Conservation (phyloP, 2,888 invertebrate genomes). For the Beris chalybata region DNA sequence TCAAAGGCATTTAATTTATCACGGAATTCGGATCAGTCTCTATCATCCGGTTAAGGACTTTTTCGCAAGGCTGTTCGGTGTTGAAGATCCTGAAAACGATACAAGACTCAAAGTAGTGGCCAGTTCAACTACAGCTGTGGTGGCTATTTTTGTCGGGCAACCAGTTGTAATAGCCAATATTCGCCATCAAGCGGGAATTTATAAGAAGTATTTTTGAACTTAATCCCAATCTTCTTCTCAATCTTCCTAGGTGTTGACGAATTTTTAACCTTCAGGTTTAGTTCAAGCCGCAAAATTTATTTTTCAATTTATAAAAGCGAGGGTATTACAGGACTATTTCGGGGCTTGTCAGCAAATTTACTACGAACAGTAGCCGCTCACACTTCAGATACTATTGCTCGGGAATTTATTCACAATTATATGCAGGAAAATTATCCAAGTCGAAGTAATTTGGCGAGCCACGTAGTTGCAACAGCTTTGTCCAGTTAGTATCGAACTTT, state of each 20-base stretch:
- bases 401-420: not conserved
- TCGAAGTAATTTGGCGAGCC: not conserved
- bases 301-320: not conserved
- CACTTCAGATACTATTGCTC: not conserved
- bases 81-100: not conserved
- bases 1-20: not conserved
- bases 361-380: not conserved
- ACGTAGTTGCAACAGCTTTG: not conserved
- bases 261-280: too few relatives aligned
- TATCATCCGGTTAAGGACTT: slow-evolving; percentile 1
- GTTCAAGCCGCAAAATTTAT: not conserved
- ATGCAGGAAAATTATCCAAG: not conserved
- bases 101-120: not conserved
- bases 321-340: slow-evolving; percentile 8
- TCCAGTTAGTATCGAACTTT: slow-evolving; percentile 1
- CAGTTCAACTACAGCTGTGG: not conserved
- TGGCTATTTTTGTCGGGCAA: not conserved
- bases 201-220: not conserved
- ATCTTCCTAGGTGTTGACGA: too few relatives aligned
- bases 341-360: slow-evolving; percentile 1
- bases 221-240: too few relatives aligned
- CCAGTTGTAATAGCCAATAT: slow-evolving; percentile 9
- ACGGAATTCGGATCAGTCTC: not conserved
- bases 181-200: slow-evolving; percentile 12
- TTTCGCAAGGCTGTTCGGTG: not conserved